Evolutionary conservation across 1,140 invertebrate genomes (phyloP).

Genomic region (Patella vulgata): DNA sequence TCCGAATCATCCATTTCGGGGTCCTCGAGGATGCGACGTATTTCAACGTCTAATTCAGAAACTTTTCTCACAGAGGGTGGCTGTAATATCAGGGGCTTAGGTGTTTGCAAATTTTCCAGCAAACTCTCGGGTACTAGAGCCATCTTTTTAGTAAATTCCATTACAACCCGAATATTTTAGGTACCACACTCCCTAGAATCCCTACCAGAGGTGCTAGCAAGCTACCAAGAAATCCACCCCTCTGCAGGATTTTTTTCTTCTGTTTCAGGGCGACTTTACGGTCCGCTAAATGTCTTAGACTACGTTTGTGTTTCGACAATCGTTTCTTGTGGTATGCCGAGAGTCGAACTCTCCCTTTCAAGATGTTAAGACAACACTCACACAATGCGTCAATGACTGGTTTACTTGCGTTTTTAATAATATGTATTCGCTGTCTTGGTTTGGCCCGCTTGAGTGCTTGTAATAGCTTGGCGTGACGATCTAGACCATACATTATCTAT

Average conservation of each 20-base stretch:
- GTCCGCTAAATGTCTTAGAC: neutral
- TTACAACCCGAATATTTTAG: neutral
- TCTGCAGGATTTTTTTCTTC: conserved; percentile 2
- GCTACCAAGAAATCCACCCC: conserved; percentile 5
- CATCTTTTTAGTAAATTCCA: conserved; percentile 6
- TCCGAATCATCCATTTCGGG: no score
- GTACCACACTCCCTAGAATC: neutral
- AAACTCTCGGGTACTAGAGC: neutral
- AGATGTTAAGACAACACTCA: conserved; percentile 14
- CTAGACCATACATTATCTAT: neutral
- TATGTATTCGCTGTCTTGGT: neutral
- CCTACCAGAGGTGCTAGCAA: conserved; percentile 2
- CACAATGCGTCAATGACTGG: conserved; percentile 2
- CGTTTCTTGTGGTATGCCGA: neutral
- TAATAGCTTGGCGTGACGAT: neutral
- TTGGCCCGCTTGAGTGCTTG: neutral
- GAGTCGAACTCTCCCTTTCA: conserved; percentile 15
- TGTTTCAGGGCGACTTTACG: neutral
- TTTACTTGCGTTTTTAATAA: neutral
- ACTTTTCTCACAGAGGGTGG: no score
- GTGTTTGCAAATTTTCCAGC: no score
- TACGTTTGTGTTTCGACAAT: conserved; percentile 3
- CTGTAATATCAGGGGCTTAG: no score
- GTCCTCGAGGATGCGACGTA: no score
- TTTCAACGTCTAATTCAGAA: no score